These are phyloP conservation scores for Eulemur rufifrons DNA, from an alignment of 2,113 vertebrate genomes.

Conservation along the genomic window DNA sequence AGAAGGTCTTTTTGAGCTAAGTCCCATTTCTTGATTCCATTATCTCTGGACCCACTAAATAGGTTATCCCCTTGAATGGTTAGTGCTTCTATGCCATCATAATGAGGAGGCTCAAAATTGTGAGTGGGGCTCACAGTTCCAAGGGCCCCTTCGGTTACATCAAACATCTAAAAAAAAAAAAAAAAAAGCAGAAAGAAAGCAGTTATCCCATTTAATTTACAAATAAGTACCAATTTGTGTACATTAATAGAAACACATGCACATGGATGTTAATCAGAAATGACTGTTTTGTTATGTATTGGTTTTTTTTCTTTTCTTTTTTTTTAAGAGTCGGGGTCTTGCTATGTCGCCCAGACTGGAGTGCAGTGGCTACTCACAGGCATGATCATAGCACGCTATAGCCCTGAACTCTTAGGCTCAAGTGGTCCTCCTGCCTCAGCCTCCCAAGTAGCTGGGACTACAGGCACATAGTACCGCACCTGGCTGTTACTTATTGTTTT, in stretches of 20 bases:
- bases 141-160: constrained; percentile 94
- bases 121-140: constrained; percentile 92
- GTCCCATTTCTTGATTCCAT: constrained; percentile 97
- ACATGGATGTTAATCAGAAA: neutral
- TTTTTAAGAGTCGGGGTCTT: neutral
- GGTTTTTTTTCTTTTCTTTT: neutral
- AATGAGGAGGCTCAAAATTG: constrained; percentile 94
- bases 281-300: neutral
- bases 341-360: neutral
- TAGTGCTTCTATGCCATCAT: constrained; percentile 94
- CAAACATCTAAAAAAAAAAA: constrained; percentile 91
- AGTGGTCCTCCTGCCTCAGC: neutral
- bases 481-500: neutral
- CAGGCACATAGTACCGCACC: neutral
- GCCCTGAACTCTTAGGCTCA: neutral
- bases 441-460: neutral
- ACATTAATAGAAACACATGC: neutral
- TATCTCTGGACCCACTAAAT: constrained; percentile 95
- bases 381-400: neutral
- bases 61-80: constrained; percentile 90
- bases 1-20: constrained; percentile 91
- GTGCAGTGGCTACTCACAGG: neutral
- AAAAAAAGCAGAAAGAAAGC: constrained; percentile 43
- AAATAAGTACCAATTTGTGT: neutral
- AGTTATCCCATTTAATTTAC: neutral